Conservation (phyloP, 2,113 vertebrate species). For the Halcyon senegalensis region DNA sequence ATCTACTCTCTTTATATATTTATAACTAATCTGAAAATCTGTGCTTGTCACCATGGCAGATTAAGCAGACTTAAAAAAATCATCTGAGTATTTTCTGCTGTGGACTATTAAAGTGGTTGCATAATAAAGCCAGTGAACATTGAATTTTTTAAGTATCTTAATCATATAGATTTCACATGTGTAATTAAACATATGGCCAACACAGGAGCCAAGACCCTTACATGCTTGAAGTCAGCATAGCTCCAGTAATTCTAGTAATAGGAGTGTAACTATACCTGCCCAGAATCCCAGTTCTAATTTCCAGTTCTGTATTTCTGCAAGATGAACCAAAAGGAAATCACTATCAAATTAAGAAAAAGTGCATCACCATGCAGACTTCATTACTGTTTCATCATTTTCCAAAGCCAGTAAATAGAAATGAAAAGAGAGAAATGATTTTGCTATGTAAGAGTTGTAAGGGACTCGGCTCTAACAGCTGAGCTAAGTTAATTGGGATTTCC, state of each 20-base stretch:
- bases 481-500: slow-evolving; percentile 52
- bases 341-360: not conserved
- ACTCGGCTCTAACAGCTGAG: not conserved
- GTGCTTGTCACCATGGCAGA: slow-evolving; percentile 5
- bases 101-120: not conserved
- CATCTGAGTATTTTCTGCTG: slow-evolving; percentile 35
- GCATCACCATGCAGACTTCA: not conserved
- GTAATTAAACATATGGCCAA: not conserved
- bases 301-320: not conserved
- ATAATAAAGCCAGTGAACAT: not conserved
- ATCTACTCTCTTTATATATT: not conserved
- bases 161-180: not conserved
- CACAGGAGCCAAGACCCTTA: not conserved
- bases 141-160: not conserved
- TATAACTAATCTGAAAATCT: slow-evolving; percentile 54
- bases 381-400: slow-evolving; percentile 37
- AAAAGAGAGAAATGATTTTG: not conserved
- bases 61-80: slow-evolving; percentile 45
- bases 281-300: not conserved
- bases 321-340: not conserved
- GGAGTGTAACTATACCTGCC: not conserved
- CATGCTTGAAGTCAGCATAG: not conserved
- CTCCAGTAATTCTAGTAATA: not conserved
- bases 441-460: not conserved
- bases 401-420: slow-evolving; percentile 41